Evolutionary conservation across 1,140 invertebrate genomes (phyloP).

Genomic region (Bombus consobrinus): DNA sequence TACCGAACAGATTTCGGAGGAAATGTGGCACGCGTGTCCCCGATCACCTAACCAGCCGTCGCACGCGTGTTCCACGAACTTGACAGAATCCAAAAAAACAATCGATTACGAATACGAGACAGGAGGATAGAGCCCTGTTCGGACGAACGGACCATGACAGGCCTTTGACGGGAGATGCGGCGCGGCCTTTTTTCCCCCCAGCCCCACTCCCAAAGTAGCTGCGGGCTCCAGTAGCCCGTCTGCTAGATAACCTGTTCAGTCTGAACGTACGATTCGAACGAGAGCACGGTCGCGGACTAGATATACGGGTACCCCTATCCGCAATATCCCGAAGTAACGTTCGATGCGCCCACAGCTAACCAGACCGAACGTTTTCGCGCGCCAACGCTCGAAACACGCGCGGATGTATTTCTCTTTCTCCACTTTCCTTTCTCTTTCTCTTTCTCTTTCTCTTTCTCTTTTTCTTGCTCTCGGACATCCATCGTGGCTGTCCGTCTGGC

Average conservation of each 20-base stretch:
- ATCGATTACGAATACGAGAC: neutral
- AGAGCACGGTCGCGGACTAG: slow-evolving; percentile 62
- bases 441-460: neutral
- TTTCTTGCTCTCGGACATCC: neutral
- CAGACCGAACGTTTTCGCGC: slow-evolving; percentile 60
- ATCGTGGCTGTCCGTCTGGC: no score
- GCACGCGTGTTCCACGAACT: neutral
- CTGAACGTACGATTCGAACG: slow-evolving; percentile 76
- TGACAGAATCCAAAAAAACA: neutral
- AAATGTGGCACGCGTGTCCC: neutral
- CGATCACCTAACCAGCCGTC: neutral
- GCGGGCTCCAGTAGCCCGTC: slow-evolving; percentile 73
- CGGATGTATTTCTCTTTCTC: neutral
- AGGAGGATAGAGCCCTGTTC: neutral
- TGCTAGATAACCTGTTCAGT: slow-evolving; percentile 75
- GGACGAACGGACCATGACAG: slow-evolving; percentile 44
- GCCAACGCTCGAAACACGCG: slow-evolving; percentile 7
- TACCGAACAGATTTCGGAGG: neutral
- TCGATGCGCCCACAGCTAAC: slow-evolving; percentile 63
- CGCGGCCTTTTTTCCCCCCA: slow-evolving; percentile 64
- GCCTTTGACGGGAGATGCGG: slow-evolving; percentile 51
- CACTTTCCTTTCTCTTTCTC: neutral
- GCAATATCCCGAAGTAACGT: slow-evolving; percentile 75
- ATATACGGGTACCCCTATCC: slow-evolving; percentile 80
- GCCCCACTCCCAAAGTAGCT: slow-evolving; percentile 70